Evolutionary conservation across 2,113 vertebrate genomes (phyloP).

Genomic region (Epinephelus moara): DNA sequence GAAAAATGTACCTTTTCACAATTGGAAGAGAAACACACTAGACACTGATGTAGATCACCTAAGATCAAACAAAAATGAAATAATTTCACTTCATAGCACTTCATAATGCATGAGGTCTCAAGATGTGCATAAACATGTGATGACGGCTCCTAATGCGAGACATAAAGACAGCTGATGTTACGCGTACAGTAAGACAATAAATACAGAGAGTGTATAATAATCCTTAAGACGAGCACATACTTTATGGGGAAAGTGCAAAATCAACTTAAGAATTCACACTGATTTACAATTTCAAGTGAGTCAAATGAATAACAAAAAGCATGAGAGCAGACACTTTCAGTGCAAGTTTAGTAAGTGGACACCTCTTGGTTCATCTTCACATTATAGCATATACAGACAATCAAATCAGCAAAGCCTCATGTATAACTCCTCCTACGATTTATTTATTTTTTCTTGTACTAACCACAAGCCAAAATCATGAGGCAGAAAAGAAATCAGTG

Average conservation of each 20-base stretch:
- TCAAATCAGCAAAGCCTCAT: not conserved
- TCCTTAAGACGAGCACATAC: not conserved
- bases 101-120: not conserved
- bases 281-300: not conserved
- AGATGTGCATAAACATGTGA: not conserved
- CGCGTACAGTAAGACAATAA: not conserved
- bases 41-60: not conserved
- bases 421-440: not conserved
- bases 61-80: not conserved
- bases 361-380: not conserved
- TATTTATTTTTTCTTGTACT: not conserved
- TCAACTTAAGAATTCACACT: not conserved
- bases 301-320: not conserved
- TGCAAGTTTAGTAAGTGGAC: not conserved
- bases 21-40: not conserved
- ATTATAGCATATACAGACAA: not conserved
- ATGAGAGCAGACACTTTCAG: conserved; percentile 1
- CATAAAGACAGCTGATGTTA: not conserved
- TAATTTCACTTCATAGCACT: no score
- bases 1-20: not conserved
- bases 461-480: not conserved
- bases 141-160: not conserved
- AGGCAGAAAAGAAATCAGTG: not conserved
- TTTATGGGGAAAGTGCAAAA: not conserved
- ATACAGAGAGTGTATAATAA: not conserved